phyloP scores from a whole-genome alignment of 2,888 invertebrate species.

The Agonum fuliginosum region DNA sequence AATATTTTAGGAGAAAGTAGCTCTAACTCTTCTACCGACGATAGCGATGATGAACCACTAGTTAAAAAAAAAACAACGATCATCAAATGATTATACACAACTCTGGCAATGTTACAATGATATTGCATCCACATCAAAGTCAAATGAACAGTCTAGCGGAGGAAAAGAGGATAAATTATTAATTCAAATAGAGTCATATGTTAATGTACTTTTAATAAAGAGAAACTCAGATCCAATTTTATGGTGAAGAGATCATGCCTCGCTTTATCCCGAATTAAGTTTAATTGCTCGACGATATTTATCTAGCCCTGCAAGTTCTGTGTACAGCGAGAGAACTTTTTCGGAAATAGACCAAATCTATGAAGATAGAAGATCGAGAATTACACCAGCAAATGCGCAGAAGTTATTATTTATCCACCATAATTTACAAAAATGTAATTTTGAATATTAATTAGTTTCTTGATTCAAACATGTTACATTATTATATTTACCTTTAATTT shows the following conservation, averaged over 20 bases:
- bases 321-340: not conserved
- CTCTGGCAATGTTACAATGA: not conserved
- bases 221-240: constrained; percentile 9
- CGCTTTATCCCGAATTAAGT: constrained; percentile 6
- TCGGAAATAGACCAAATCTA: not conserved
- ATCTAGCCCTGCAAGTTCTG: constrained; percentile 2
- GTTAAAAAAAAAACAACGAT: not conserved
- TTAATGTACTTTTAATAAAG: not conserved
- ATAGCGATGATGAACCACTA: constrained; percentile 4
- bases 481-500: not conserved
- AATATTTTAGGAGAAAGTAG: not conserved
- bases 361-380: not conserved
- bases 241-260: not conserved
- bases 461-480: not conserved
- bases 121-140: not conserved
- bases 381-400: not conserved
- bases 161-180: constrained; percentile 1
- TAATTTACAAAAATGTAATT: not conserved
- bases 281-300: not conserved
- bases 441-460: constrained; percentile 1
- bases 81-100: not conserved
- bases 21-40: not conserved
- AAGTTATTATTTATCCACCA: not conserved
- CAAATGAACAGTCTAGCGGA: constrained; percentile 13
- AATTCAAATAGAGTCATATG: not conserved